Conservation (phyloP, 2,113 vertebrate species). For the Charina bottae region DNA sequence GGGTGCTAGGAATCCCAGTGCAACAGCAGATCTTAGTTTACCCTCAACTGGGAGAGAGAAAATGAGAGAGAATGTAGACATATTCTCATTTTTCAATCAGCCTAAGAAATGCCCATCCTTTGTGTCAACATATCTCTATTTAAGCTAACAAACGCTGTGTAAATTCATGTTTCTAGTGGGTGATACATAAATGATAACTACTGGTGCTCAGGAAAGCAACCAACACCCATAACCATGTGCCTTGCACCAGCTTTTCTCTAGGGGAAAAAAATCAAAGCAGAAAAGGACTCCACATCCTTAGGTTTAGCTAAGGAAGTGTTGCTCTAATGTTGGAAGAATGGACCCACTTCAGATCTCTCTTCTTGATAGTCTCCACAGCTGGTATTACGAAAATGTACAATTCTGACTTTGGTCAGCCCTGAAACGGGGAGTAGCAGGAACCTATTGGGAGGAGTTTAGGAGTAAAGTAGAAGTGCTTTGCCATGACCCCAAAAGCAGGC, state of each 20-base stretch:
- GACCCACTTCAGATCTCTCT: too few relatives aligned
- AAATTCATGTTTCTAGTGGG: constrained; percentile 20
- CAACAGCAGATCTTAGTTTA: too few relatives aligned
- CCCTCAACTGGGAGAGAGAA: neutral
- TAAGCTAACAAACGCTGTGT: neutral
- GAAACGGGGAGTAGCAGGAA: too few relatives aligned
- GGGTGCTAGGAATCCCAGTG: too few relatives aligned
- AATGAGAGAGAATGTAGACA: constrained; percentile 27
- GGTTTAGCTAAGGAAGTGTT: neutral
- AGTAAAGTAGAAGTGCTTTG: too few relatives aligned
- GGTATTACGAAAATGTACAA: too few relatives aligned
- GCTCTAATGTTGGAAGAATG: neutral
- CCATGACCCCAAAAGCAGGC: too few relatives aligned
- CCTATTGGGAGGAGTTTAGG: too few relatives aligned
- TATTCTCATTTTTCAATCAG: constrained; percentile 23
- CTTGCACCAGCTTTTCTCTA: constrained; percentile 35
- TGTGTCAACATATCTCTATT: constrained; percentile 15
- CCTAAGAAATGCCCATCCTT: constrained; percentile 26
- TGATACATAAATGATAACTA: neutral
- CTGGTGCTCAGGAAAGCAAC: neutral
- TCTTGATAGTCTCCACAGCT: too few relatives aligned
- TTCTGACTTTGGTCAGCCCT: too few relatives aligned
- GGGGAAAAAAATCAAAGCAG: constrained; percentile 15
- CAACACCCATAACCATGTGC: constrained; percentile 22
- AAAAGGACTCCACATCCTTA: constrained; percentile 20